phyloP scores from a whole-genome alignment of 1,140 invertebrate genomes.

The Papilio dardanus region DNA sequence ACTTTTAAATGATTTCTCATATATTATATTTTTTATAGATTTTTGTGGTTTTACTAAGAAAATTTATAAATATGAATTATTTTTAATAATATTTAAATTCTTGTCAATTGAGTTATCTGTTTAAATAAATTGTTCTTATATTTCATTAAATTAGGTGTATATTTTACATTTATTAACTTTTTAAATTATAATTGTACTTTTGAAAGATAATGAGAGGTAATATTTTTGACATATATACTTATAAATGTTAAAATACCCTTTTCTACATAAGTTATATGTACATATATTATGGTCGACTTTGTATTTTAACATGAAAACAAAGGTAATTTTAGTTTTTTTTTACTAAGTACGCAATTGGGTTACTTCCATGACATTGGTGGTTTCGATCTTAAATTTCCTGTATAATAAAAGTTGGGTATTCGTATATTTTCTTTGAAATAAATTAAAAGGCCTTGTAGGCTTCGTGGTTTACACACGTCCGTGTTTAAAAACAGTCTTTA shows the following conservation, averaged over 20 bases:
- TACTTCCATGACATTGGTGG: conserved; percentile 36
- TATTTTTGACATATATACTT: too few relatives aligned
- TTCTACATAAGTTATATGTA: background rate
- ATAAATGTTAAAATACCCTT: background rate
- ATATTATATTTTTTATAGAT: background rate
- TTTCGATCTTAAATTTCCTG: conserved; percentile 33
- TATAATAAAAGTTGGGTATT: conserved; percentile 33
- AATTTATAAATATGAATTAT: conserved; percentile 1
- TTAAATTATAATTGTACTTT: too few relatives aligned
- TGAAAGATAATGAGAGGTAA: too few relatives aligned
- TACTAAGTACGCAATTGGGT: conserved; percentile 20
- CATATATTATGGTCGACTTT: background rate
- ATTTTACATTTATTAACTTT: too few relatives aligned
- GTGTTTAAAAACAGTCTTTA: conserved; percentile 16
- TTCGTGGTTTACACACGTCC: conserved; percentile 32
- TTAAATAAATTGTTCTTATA: background rate
- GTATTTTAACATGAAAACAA: background rate
- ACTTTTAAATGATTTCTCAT: background rate
- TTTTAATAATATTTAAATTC: conserved; percentile 21
- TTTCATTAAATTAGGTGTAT: background rate
- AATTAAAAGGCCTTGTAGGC: conserved; percentile 31
- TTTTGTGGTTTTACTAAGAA: conserved; percentile 35
- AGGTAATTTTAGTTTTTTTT: conserved; percentile 8
- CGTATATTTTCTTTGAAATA: conserved; percentile 29
- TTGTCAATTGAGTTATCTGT: background rate